Evolutionary conservation across 2,113 vertebrate species (phyloP).

Genomic region (Microcebus griseorufus): DNA sequence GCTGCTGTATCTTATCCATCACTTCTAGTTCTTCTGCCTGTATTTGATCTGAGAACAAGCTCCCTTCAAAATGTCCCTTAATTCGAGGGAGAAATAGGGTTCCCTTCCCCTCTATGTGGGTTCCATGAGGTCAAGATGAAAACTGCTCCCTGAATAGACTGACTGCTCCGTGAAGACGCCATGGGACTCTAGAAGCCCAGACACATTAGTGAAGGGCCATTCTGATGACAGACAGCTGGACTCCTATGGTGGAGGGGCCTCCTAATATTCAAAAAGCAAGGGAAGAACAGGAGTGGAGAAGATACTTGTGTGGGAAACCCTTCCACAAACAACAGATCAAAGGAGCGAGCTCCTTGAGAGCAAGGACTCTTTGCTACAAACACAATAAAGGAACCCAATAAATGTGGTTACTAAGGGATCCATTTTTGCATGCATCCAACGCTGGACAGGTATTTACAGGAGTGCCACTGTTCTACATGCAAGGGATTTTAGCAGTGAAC

Average conservation of each 20-base stretch:
- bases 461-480: background rate
- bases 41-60: background rate
- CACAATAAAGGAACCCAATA: fast-evolving
- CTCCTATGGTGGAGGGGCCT: background rate
- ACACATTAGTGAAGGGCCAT: background rate
- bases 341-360: background rate
- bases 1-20: background rate
- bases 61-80: background rate
- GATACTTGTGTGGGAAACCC: background rate
- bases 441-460: background rate
- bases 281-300: background rate
- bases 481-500: background rate
- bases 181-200: background rate
- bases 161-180: background rate
- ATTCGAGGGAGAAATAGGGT: background rate
- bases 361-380: background rate
- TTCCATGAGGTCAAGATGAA: background rate
- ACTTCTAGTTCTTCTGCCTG: background rate
- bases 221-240: background rate
- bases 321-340: background rate
- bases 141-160: background rate
- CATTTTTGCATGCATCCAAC: background rate
- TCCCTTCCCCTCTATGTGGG: background rate
- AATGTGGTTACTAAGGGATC: background rate
- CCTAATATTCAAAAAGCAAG: background rate